Evolutionary conservation across 2,797 vertebrate species (phyloP), one percentile per base, ranked within the genome.

Genomic region (Chelon labrosus): DNA sequence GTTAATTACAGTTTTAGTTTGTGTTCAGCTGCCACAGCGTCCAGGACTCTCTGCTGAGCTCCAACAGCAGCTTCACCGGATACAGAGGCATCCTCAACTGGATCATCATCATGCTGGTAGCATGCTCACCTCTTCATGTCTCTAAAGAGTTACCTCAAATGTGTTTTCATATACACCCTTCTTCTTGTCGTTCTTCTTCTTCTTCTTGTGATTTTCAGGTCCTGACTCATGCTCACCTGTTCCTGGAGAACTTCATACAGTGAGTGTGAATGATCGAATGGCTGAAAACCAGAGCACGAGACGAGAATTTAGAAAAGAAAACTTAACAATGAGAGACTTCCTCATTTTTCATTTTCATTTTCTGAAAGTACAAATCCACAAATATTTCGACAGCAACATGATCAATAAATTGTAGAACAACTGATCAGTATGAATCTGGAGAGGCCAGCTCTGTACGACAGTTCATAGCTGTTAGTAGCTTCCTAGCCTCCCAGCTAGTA

Each of bases 11-110:
- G 31, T 35, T 35, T 35, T 7, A 35, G 7, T 56, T n/a, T 79
- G 10, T 73, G 64, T 76, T 17, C 65, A 92, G 89, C 11, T 90
- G 86, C 52, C 91, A 91, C 70, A 72, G 82, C 19, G 69, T 90
- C 54, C 90, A 89, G 57, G 91, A 91, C 65, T 92, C 91, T 10
- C 44, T 92, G 62, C 68, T 92, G 74, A 91, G 89, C 75, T 92
- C 91, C 57, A 84, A 85, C 81, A 92, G 91, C 63, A 83, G 78
- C 49, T 92, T 91, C 79, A 91, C 88, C 1, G 20, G 82, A 62
- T 92, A 92, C 77, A 83, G 89, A 85, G 91, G 91, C 37, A 65
- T 92, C 60, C 87, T 91, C 55, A 92, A 90, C 85, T 92, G 90
- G 91, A 88, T 91, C 67, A 87, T 92, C 44, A 91, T 92, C 54